A percentile compares a stretch with the other conserved stretches of the same genome.
These are phyloP conservation scores for Chymomyza costata DNA, from an alignment of 1,140 invertebrate genomes.

Conservation along the genomic window DNA sequence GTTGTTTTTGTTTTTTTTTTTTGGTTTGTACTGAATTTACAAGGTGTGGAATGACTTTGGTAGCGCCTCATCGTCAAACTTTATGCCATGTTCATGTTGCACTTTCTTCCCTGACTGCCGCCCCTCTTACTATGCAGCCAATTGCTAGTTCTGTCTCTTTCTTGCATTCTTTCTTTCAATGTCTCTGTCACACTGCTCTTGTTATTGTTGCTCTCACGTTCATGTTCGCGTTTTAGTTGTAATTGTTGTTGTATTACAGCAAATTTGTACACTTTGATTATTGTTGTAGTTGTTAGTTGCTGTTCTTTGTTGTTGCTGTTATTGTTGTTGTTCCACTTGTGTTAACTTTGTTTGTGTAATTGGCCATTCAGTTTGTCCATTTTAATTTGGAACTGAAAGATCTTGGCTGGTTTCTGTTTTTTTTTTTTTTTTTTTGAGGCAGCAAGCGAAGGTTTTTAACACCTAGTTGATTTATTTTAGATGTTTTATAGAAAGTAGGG, in stretches of 20 bases:
- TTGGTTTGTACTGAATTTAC: conserved; percentile 72
- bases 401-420: no score
- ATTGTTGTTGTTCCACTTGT: conserved; percentile 19
- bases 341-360: conserved; percentile 56
- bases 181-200: conserved; percentile 1
- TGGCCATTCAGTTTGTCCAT: conserved; percentile 70
- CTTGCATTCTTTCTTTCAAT: background rate
- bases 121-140: background rate
- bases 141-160: background rate
- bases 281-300: conserved; percentile 30
- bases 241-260: conserved; percentile 73
- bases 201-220: conserved; percentile 43
- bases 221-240: conserved; percentile 73
- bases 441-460: no score
- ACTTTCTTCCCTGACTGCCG: no score
- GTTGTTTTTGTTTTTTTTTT: conserved; percentile 40
- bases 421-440: no score
- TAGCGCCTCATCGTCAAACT: conserved; percentile 63
- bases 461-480: no score
- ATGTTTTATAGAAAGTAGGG: no score
- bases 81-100: no score
- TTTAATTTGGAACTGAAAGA: no score
- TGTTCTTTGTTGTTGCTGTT: conserved; percentile 16
- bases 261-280: conserved; percentile 61
- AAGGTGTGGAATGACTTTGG: conserved; percentile 71